Percentiles rank a stretch among this genome's conserved stretches.
phyloP scores from a whole-genome alignment of 2,888 invertebrate genomes.

The Smittia aterrima region DNA sequence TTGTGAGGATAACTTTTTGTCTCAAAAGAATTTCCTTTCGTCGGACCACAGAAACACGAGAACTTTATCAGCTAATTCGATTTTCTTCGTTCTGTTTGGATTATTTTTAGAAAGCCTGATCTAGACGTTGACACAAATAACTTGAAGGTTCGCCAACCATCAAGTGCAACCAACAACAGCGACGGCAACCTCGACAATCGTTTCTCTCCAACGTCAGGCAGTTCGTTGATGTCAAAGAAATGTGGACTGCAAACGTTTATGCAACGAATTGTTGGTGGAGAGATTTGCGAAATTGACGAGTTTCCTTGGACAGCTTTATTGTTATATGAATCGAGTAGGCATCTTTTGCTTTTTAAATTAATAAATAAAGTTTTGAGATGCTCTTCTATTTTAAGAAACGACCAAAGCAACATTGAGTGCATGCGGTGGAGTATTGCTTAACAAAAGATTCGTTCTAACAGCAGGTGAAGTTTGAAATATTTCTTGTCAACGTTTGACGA shows the following conservation, averaged over 20 bases:
- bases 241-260: constrained; percentile 59
- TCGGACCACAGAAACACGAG: not conserved
- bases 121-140: constrained; percentile 34
- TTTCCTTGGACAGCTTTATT: constrained; percentile 50
- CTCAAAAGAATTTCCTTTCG: too few relatives aligned
- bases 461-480: constrained; percentile 46
- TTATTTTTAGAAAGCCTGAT: constrained; percentile 38
- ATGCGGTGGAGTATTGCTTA: constrained; percentile 52
- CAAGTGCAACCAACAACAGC: not conserved
- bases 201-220: not conserved
- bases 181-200: constrained; percentile 12
- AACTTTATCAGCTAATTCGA: not conserved
- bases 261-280: constrained; percentile 63
- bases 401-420: constrained; percentile 44
- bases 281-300: constrained; percentile 60
- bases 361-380: too few relatives aligned
- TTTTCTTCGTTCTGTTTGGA: not conserved
- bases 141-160: constrained; percentile 4
- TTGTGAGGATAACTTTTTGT: not conserved
- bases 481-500: not conserved
- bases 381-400: constrained; percentile 41
- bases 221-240: constrained; percentile 44
- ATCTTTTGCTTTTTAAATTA: too few relatives aligned
- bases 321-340: constrained; percentile 44
- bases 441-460: constrained; percentile 49